Evolutionary conservation across 2,797 vertebrate genomes (phyloP), one percentile per base, ranked within the genome.

Genomic region (Acanthiza pusilla): DNA sequence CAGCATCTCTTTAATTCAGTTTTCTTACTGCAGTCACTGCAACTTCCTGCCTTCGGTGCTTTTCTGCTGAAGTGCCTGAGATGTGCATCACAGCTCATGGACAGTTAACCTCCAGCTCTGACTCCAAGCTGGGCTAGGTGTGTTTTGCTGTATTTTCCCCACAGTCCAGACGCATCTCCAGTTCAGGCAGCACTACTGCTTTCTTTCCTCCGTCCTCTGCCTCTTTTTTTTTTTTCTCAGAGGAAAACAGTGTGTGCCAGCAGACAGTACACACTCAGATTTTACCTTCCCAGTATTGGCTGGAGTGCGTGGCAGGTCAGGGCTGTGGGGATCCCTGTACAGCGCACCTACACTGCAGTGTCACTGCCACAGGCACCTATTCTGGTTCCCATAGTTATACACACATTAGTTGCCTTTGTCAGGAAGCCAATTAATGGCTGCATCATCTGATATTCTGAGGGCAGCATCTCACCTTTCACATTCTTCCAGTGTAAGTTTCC

Each of bases 391-490:
- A 13, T 32, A 50, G 79, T 63, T 47, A 53, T 23, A 74, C 91
- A 43, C 5, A 32, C 22, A 36, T 68, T 57, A 43, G 3, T 16
- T 2, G 0, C 18, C 10, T 84, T 78, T 0, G 0, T 58, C 32
- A 71, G n/a, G 42, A 70, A 19, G 10, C 15, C 10, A 66, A 9
- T 29, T 61, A 51, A 54, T 50, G 16, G 7, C n/a, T 82, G 20
- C 30, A 67, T 42, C 21, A 42, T 42, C 29, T 86, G 36, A 19
- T 72, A 47, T 68, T 93, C 65, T 34, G 42, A 84, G 43, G 58
- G 12, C 29, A 90, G 3, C 12, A 2, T 34, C 14, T 76, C 83
- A 68, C 12, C 61, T 91, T 85, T 80, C 36, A 36, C 25, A 12
- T 78, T 79, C 45, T 84, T 13, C 67, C 45, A 8, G 29, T 29